These are phyloP conservation scores for Oreochromis aureus DNA, from an alignment of 2,113 vertebrate species.

Conservation along the genomic window DNA sequence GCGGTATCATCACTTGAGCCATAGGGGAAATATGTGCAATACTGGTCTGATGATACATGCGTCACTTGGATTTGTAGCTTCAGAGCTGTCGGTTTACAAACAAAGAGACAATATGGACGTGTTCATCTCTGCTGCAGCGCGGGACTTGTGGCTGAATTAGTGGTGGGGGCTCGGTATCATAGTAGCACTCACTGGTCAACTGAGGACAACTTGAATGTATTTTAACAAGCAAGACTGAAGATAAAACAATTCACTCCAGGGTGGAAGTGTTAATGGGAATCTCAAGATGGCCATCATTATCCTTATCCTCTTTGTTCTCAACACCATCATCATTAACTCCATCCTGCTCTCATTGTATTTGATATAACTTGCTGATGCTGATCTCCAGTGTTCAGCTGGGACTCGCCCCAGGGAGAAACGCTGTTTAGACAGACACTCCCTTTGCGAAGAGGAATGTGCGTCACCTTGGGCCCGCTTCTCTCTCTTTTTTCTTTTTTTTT, in stretches of 20 bases:
- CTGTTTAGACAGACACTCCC: constrained; percentile 48
- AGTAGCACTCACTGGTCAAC: constrained; percentile 18
- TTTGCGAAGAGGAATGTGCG: constrained; percentile 51
- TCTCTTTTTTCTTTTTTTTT: neutral
- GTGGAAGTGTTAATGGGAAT: constrained; percentile 42
- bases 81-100: constrained; percentile 9
- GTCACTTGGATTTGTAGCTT: constrained; percentile 10
- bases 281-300: constrained; percentile 49
- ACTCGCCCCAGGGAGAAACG: constrained; percentile 37
- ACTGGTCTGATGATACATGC: constrained; percentile 7
- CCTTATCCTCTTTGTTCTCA: constrained; percentile 34
- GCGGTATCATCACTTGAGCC: constrained; percentile 1
- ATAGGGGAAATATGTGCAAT: constrained; percentile 45
- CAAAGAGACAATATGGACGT: constrained; percentile 25
- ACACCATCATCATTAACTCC: constrained; percentile 49
- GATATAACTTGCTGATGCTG: constrained; percentile 59
- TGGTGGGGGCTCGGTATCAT: neutral
- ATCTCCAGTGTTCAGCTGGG: constrained; percentile 44
- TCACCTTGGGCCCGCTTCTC: constrained; percentile 51
- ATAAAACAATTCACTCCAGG: constrained; percentile 34
- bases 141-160: constrained; percentile 5
- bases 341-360: constrained; percentile 48
- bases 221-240: constrained; percentile 36
- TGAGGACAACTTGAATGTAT: constrained; percentile 55
- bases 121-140: constrained; percentile 4